Base-by-base conservation (phyloP, 2,888 invertebrate species). In the Tricholauxania praeusta region DNA sequence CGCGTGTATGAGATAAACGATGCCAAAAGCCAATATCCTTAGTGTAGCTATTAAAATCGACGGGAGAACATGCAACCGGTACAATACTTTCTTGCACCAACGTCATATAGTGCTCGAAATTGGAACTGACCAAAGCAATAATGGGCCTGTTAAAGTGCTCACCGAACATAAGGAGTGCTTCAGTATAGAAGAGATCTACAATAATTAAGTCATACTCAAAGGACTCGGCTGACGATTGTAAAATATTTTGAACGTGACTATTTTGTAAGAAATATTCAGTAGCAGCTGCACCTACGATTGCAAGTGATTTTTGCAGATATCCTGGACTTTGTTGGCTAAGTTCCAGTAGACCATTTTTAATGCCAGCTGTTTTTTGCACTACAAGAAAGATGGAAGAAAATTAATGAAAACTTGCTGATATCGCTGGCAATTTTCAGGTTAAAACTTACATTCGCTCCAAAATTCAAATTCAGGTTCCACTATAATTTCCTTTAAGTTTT, bases 1-100 rank as follows among this genome's bases (percentile, higher is more conserved):
- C 75, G 1, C 88, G 87, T 0, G 89, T 84, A 78, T 90, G 91
- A 22, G 88, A 83, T 8, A 91, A 73, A 76, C 92, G 84, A 67
- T 87, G 85, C 76, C 83, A 84, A 77, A 91, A 91, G 39, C 88
- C 89, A 78, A 88, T 85, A 28, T 81, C 77, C 62, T 88, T 88
- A 1, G 88, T 81, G 0, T 75, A 55, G 63, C 83, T 1, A 80
- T 79, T 19, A 70, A 87, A 86, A 67, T 87, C 81, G 53, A 89
- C 88, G 5, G 90, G 89, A 10, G 88, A 85, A 74, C 89, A 88
- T 1, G 90, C 88, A 28, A 84, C 83, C 3, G 89, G 88, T 51
- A 87, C 82, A 12, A 89, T 85, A 55, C 87, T 86, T 12, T 89
- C 89, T 74, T 89, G 85, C 10, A 87, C 82, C 10, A 84, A 82